Conservation (phyloP, 1,140 invertebrate genomes). For the Lepidotrigona ventralis region DNA sequence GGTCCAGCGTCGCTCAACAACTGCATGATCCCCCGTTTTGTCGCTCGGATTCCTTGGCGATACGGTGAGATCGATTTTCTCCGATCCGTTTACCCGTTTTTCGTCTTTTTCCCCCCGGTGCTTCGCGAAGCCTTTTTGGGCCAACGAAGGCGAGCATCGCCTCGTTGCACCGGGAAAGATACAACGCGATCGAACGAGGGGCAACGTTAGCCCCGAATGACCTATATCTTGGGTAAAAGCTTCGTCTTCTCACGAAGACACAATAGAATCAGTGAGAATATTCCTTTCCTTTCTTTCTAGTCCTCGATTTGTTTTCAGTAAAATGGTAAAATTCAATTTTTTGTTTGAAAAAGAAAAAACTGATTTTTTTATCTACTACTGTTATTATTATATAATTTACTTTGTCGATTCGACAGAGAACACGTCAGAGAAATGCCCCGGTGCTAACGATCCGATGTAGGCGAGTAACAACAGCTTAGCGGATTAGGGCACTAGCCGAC, state of each 20-base stretch:
- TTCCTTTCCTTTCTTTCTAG: no score
- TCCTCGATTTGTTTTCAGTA: no score
- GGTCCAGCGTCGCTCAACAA: no score
- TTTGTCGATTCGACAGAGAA: no score
- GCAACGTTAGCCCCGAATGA: neutral
- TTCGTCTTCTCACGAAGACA: slow-evolving; percentile 2
- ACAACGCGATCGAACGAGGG: neutral
- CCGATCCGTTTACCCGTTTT: slow-evolving; percentile 2
- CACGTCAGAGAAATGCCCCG: no score
- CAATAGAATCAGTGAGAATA: no score
- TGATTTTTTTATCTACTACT: no score
- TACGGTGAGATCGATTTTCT: slow-evolving; percentile 15
- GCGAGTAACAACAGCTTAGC: neutral
- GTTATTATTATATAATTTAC: no score
- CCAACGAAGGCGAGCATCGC: neutral
- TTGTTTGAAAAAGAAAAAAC: no score
- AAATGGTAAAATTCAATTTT: no score
- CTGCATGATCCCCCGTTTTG: no score
- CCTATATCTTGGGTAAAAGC: neutral
- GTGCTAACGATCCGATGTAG: neutral
- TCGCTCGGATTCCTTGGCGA: neutral
- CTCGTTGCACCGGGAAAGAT: neutral
- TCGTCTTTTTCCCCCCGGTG: neutral
- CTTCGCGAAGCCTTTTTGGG: neutral
- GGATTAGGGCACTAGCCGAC: neutral